Evolutionary conservation across 2,888 invertebrate genomes (phyloP), one percentile per base, ranked within the genome.

Genomic region (Tetropium fuscum): DNA sequence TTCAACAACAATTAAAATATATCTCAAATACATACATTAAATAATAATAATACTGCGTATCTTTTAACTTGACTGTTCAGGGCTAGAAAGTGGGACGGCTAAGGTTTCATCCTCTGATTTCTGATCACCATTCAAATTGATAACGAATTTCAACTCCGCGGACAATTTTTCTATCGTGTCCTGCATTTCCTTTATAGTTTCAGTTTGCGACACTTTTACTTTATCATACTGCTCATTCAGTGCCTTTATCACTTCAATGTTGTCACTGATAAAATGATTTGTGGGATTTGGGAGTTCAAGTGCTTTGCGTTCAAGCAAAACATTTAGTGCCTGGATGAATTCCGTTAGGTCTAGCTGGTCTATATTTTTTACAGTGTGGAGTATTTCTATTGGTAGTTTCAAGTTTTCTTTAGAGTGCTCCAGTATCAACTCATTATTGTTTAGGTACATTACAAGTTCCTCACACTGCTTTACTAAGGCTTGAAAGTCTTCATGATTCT

Each of bases 381-480:
- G 36, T 34, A 63, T 22, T 34, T 58, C 60, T 38, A 30, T 44
- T 16, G 63, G 57, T 19, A 59, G 40, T 11, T 47, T 53, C n/a
- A 60, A 20, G 13, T 53, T 41, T 10, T 59, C 56, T 10, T 66
- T 59, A 36, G 59, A 32, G 57, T 68, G 58, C 22, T 67, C 63
- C 7, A 70, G 30, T 6, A 59, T 54, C 19, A 63, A 56, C 20
- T 63, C 59, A 30, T 60, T 58, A 20, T 55, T 61, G 18, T 53
- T 64, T 40, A 78, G 60, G 51, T 66, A 67, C 34, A 54, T 49
- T n/a, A 71, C 11, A n/a, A 76, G 57, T 7, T 53, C 51, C 18
- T 69, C 60, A 53, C 71, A 70, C 19, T 68, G 57, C n/a, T 32
- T 38, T 47, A 73, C 70, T 45, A 69, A 49, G 20, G 67, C 60